A percentile compares a stretch with the other conserved stretches of the same genome.
These are phyloP conservation scores for Petrocephalus microphthalmus DNA, from an alignment of 2,113 vertebrate species.

Conservation along the genomic window DNA sequence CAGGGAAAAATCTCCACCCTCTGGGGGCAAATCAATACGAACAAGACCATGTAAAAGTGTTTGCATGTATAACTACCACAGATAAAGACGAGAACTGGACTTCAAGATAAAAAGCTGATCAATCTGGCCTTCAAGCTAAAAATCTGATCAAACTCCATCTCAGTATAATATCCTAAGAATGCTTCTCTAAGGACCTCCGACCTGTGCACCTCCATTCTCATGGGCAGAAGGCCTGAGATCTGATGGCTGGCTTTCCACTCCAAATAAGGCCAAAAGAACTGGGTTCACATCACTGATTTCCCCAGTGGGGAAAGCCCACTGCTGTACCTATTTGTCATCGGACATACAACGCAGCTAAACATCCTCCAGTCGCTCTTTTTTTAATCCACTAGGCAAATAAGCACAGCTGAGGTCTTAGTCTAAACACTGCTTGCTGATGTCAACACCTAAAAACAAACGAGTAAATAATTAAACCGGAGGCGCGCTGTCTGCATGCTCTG, in stretches of 20 bases:
- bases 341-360: neutral
- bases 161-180: neutral
- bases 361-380: neutral
- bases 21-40: neutral
- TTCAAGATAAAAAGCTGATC: neutral
- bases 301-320: neutral
- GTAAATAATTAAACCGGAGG: neutral
- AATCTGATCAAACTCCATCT: neutral
- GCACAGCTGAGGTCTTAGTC: neutral
- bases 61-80: neutral
- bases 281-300: neutral
- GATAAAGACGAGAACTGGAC: neutral
- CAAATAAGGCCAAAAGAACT: constrained; percentile 1
- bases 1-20: neutral
- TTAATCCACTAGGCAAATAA: constrained; percentile 1
- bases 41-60: neutral
- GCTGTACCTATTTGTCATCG: neutral
- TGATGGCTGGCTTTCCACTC: neutral
- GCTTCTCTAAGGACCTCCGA: neutral
- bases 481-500: neutral
- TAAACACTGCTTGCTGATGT: neutral
- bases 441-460: neutral
- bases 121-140: neutral
- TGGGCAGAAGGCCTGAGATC: neutral
- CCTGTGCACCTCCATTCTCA: neutral